Percentiles rank a stretch among this genome's conserved stretches.
Evolutionary conservation across 2,888 invertebrate species (phyloP).

Genomic region (Priocnemis perturbator): DNA sequence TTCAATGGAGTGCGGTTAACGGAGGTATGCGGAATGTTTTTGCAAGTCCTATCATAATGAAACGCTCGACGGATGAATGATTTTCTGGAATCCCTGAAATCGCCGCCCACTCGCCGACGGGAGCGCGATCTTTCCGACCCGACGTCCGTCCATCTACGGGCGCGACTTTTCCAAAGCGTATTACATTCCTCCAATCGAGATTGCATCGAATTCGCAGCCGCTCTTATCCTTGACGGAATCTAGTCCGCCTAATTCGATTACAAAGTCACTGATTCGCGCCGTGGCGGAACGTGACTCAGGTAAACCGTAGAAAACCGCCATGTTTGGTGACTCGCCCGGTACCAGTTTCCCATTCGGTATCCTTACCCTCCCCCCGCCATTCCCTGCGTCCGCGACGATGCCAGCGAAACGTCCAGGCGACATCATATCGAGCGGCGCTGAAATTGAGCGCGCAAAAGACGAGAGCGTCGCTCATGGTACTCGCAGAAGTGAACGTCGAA

Average conservation of each 20-base stretch:
- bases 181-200: no score
- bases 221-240: conserved; percentile 10
- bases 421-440: neutral
- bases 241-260: conserved; percentile 31
- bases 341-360: neutral
- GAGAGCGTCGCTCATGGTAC: conserved; percentile 5
- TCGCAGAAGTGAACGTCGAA: conserved; percentile 4
- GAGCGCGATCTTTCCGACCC: no score
- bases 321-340: conserved; percentile 2
- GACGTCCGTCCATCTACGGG: no score
- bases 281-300: conserved; percentile 11
- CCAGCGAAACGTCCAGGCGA: no score
- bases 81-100: no score
- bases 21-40: no score
- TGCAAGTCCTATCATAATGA: no score
- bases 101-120: no score
- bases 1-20: no score
- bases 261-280: conserved; percentile 14
- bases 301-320: conserved; percentile 24
- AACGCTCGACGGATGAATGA: no score
- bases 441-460: conserved; percentile 5
- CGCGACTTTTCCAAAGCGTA: no score
- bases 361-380: conserved; percentile 1
- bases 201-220: no score
- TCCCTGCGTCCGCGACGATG: conserved; percentile 12